A percentile compares a stretch with the other conserved stretches of the same genome.
These are phyloP conservation scores for Drepana falcataria DNA, from an alignment of 2,888 invertebrate species.

Conservation along the genomic window DNA sequence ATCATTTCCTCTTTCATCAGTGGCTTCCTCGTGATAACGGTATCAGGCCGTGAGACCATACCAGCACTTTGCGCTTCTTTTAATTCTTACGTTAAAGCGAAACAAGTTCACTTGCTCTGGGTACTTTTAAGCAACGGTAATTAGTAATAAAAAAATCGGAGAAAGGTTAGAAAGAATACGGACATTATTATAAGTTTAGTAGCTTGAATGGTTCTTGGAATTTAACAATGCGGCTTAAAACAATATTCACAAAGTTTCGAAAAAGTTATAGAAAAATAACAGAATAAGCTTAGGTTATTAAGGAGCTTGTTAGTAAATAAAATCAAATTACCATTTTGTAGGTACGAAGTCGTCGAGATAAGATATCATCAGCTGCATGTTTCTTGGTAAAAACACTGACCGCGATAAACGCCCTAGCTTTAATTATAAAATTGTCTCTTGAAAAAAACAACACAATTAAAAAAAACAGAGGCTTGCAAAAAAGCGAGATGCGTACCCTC, in stretches of 20 bases:
- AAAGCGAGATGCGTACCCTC: constrained; percentile 58
- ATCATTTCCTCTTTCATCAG: constrained; percentile 36
- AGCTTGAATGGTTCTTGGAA: too few relatives aligned
- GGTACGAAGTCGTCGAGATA: constrained; percentile 36
- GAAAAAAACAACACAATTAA: constrained; percentile 50
- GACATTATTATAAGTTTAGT: too few relatives aligned
- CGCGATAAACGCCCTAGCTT: constrained; percentile 58
- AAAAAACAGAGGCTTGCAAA: constrained; percentile 49
- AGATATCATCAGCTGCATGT: constrained; percentile 47
- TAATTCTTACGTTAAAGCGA: constrained; percentile 25
- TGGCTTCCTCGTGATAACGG: constrained; percentile 38
- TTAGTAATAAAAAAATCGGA: background rate
- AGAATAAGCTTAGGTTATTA: constrained; percentile 8
- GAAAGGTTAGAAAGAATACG: background rate
- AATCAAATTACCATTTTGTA: constrained; percentile 43
- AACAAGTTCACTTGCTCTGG: constrained; percentile 6
- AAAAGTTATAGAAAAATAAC: too few relatives aligned
- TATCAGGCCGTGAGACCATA: constrained; percentile 38
- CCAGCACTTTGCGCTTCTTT: constrained; percentile 32
- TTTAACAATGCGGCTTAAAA: too few relatives aligned
- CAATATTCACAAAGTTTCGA: too few relatives aligned
- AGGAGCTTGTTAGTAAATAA: constrained; percentile 29
- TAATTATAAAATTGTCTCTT: constrained; percentile 72
- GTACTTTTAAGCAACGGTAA: background rate
- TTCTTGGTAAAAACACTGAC: constrained; percentile 48